A percentile compares a stretch with the other conserved stretches of the same genome.
These are phyloP conservation scores for Actinopyga echinites DNA, from an alignment of 53 echinoderm and acorn worm genomes.

Conservation along the genomic window DNA sequence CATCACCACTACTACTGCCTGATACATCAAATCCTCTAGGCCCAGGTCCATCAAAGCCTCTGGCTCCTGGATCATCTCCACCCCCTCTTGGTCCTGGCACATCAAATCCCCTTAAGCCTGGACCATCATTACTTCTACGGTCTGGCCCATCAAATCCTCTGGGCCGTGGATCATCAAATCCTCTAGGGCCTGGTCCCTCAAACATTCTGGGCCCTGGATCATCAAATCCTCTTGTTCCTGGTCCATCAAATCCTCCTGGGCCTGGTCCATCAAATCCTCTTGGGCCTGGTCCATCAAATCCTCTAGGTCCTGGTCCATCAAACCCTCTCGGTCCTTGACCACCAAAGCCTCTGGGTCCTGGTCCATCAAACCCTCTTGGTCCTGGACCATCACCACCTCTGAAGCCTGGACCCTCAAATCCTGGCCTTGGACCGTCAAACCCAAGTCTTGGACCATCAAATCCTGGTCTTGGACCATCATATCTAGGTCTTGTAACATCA, in stretches of 20 bases:
- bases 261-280: conserved; percentile 48
- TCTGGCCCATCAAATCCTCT: conserved; percentile 47
- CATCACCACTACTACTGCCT: too few species aligned
- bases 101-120: conserved; percentile 35
- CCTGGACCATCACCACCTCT: conserved; percentile 28
- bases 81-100: conserved; percentile 20
- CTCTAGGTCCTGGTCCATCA: too few species aligned
- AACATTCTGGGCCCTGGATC: conserved; percentile 42
- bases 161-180: conserved; percentile 27
- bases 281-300: conserved; percentile 36
- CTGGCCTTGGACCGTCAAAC: neutral
- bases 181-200: conserved; percentile 46
- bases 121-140: conserved; percentile 14
- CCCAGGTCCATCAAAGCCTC: conserved; percentile 26
- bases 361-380: too few species aligned
- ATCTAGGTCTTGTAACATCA: conserved; percentile 36
- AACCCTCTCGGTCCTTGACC: conserved; percentile 36
- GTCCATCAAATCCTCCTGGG: conserved; percentile 32
- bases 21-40: conserved; percentile 35
- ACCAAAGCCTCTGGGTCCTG: too few species aligned
- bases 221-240: conserved; percentile 36
- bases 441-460: conserved; percentile 40
- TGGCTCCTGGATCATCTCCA: conserved; percentile 15
- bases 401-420: too few species aligned
- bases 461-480: conserved; percentile 30